phyloP scores from a whole-genome alignment of 2,113 vertebrate species.

The Clinocottus analis region DNA sequence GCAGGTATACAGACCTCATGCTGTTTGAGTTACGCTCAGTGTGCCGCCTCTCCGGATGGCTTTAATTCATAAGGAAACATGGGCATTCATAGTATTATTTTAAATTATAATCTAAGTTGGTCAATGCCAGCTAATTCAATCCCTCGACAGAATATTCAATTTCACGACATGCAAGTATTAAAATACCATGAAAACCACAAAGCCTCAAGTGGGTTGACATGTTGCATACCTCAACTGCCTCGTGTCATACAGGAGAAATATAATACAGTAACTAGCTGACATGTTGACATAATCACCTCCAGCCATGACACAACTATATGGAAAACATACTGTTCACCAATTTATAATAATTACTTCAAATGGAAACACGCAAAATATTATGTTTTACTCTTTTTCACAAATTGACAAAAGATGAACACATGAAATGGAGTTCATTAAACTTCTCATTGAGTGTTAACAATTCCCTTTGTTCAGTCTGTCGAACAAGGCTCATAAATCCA shows the following conservation, averaged over 20 bases:
- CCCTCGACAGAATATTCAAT: slow-evolving; percentile 33
- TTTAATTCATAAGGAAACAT: slow-evolving; percentile 28
- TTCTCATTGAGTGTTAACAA: not conserved
- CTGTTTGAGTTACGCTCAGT: slow-evolving; percentile 19
- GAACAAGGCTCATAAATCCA: no score
- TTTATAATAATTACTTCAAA: not conserved
- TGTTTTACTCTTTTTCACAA: not conserved
- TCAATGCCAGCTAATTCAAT: slow-evolving; percentile 21
- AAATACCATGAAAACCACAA: slow-evolving; percentile 53
- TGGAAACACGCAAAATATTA: not conserved
- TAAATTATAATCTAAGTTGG: slow-evolving; percentile 24
- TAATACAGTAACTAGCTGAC: not conserved
- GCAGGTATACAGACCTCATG: slow-evolving; percentile 7
- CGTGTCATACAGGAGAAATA: slow-evolving; percentile 17
- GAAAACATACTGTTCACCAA: not conserved
- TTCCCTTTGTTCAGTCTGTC: no score
- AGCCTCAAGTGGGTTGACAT: slow-evolving; percentile 21
- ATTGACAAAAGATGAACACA: not conserved
- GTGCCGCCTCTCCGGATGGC: not conserved
- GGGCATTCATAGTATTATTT: slow-evolving; percentile 19
- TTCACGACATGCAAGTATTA: slow-evolving; percentile 29
- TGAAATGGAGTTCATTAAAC: not conserved
- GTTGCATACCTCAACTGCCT: slow-evolving; percentile 30
- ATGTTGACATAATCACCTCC: not conserved
- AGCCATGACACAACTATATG: no score